A percentile compares a stretch with the other conserved stretches of the same genome.
Evolutionary conservation across 1,140 invertebrate genomes (phyloP).

Genomic region (Dermatophagoides farinae): DNA sequence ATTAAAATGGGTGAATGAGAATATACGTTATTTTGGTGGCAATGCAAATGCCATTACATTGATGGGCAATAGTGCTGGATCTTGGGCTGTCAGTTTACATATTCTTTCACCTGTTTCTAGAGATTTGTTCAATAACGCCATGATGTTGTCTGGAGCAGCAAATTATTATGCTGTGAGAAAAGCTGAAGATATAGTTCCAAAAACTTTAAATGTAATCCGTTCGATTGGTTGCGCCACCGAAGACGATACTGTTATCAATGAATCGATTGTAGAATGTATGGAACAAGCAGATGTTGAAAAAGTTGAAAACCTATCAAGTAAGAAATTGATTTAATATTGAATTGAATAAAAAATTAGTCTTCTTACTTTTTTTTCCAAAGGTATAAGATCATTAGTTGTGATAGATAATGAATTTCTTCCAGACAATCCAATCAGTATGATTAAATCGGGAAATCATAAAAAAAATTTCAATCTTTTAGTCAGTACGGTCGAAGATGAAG

Average conservation of each 20-base stretch:
- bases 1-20: conserved; percentile 49
- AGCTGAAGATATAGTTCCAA: conserved; percentile 48
- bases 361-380: conserved; percentile 48
- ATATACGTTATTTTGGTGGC: conserved; percentile 79
- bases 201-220: conserved; percentile 57
- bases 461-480: conserved; percentile 63
- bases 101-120: conserved; percentile 61
- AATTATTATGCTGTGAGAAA: conserved; percentile 68
- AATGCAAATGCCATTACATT: conserved; percentile 82
- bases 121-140: conserved; percentile 52
- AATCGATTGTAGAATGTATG: not conserved
- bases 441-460: conserved; percentile 68
- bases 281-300: not conserved
- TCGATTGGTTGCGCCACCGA: conserved; percentile 50
- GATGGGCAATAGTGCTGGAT: conserved; percentile 87
- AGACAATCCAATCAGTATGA: conserved; percentile 51
- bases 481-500: conserved; percentile 82
- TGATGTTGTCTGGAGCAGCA: conserved; percentile 38
- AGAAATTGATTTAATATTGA: not conserved
- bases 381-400: conserved; percentile 35
- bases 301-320: not conserved
- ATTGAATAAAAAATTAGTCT: conserved; percentile 15
- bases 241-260: not conserved
- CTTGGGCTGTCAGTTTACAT: conserved; percentile 79
- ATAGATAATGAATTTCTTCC: conserved; percentile 76